Evolutionary conservation across 2,113 vertebrate species (phyloP).

Genomic region (Pogonocichla stellata): DNA sequence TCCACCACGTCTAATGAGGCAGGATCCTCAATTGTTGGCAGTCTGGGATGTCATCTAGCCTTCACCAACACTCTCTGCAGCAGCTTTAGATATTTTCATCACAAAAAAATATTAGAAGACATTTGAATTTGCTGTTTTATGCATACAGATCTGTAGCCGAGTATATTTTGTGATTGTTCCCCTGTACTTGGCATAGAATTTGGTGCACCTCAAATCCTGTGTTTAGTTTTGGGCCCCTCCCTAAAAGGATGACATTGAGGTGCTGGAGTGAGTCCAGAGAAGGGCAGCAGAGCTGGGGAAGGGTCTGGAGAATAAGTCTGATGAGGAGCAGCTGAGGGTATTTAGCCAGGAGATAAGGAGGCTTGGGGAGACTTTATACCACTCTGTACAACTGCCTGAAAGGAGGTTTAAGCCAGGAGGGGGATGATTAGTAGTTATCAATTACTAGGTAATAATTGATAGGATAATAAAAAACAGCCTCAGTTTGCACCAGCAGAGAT

Average conservation of each 20-base stretch:
- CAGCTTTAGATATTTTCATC: background rate
- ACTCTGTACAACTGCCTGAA: background rate
- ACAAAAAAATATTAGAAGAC: background rate
- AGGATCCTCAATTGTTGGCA: background rate
- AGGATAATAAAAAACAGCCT: background rate
- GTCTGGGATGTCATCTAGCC: background rate
- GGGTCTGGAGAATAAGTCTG: background rate
- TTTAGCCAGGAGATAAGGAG: background rate
- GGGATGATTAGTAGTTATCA: accelerated
- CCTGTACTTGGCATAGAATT: background rate
- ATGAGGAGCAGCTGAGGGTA: background rate
- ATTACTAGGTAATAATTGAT: background rate
- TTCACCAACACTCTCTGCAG: background rate
- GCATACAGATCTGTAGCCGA: background rate
- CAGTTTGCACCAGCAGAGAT: background rate
- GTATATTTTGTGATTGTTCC: background rate
- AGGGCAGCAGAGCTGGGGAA: background rate
- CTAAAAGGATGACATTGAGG: background rate
- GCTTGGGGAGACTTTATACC: background rate
- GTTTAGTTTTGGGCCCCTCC: background rate
- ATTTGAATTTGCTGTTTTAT: background rate
- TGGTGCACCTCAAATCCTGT: background rate
- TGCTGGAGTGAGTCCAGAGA: background rate
- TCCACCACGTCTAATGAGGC: background rate
- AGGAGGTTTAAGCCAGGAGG: background rate